Percentiles rank a stretch among this genome's conserved stretches.
Conservation (phyloP, 1,140 invertebrate species). For the Doryteuthis pealeii region DNA sequence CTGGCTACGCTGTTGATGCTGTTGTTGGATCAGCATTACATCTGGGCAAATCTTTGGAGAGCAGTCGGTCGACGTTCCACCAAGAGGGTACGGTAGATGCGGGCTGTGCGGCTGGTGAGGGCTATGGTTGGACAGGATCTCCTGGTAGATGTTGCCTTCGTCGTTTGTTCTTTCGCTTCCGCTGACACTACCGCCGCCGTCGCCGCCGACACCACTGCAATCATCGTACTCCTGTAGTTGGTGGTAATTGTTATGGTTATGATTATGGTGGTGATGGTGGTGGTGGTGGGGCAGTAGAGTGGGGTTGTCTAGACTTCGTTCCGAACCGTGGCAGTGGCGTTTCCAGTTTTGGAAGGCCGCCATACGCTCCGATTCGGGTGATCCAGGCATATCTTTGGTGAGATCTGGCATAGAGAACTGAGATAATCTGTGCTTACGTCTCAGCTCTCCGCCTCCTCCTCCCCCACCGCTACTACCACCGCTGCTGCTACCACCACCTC, state of each 20-base stretch:
- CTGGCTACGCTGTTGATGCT: constrained; percentile 36
- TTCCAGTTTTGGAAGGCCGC: constrained; percentile 27
- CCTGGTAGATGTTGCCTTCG: background rate
- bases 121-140: background rate
- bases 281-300: no score
- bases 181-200: no score
- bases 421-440: constrained; percentile 45
- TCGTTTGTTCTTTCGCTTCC: background rate
- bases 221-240: no score
- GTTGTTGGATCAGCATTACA: constrained; percentile 24
- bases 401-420: constrained; percentile 56
- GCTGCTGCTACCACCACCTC: no score
- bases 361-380: constrained; percentile 18
- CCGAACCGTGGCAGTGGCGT: constrained; percentile 44
- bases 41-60: constrained; percentile 15
- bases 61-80: background rate
- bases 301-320: constrained; percentile 45
- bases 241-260: no score
- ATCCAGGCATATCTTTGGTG: constrained; percentile 29
- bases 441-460: background rate
- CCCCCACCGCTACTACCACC: no score
- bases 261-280: no score
- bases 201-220: no score
- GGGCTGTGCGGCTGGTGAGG: no score
- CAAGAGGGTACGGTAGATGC: background rate